These are phyloP conservation scores for Puntigrus tetrazona DNA, from an alignment of 2,113 vertebrate genomes.

Conservation along the genomic window DNA sequence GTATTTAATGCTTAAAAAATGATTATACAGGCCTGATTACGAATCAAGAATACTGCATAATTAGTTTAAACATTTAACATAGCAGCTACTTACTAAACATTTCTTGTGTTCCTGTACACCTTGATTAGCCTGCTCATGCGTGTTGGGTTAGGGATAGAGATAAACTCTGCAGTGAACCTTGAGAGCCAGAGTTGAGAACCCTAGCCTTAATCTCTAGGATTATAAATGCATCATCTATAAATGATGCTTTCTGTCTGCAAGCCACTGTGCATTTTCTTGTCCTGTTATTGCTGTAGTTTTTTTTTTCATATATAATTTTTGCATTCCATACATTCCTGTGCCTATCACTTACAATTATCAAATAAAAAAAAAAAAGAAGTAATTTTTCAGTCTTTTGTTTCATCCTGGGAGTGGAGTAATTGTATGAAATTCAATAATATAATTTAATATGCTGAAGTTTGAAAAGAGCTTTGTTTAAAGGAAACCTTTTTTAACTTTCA, in stretches of 20 bases:
- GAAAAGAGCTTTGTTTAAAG: slow-evolving; percentile 56
- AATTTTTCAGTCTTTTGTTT: slow-evolving; percentile 65
- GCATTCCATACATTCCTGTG: slow-evolving; percentile 69
- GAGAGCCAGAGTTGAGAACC: too few relatives aligned
- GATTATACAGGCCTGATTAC: not conserved
- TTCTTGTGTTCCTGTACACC: too few relatives aligned
- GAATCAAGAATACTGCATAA: not conserved
- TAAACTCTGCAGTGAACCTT: too few relatives aligned
- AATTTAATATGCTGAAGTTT: slow-evolving; percentile 66
- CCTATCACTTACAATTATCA: slow-evolving; percentile 68
- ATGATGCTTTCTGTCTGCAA: slow-evolving; percentile 61
- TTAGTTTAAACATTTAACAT: not conserved
- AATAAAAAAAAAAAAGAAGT: too few relatives aligned
- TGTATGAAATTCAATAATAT: slow-evolving; percentile 68
- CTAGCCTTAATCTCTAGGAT: slow-evolving; percentile 61
- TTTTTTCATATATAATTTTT: slow-evolving; percentile 58
- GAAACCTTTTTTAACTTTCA: slow-evolving; percentile 64
- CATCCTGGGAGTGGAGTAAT: slow-evolving; percentile 55
- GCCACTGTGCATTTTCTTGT: slow-evolving; percentile 55
- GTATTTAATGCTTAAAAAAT: slow-evolving; percentile 28
- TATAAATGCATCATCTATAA: too few relatives aligned
- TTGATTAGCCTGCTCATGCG: too few relatives aligned
- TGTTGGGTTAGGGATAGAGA: too few relatives aligned
- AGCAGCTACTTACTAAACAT: too few relatives aligned
- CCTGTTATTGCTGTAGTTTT: slow-evolving; percentile 57